These are phyloP conservation scores for Smittia sp. DNA, from an alignment of 2,888 invertebrate species.

Conservation along the genomic window DNA sequence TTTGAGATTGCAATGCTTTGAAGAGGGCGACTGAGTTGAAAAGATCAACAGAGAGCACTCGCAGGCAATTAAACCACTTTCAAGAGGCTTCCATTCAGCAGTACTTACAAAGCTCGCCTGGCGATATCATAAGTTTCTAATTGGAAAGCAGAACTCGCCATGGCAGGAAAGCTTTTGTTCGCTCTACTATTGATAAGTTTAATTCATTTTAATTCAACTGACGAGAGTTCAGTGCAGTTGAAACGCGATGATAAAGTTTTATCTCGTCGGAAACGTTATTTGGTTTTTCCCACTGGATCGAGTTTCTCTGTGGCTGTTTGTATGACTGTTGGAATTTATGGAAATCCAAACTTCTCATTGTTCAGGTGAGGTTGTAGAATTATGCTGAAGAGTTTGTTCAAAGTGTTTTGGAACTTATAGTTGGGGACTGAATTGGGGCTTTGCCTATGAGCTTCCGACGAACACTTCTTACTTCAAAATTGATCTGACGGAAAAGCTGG, in stretches of 20 bases:
- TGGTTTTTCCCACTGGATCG: slow-evolving; percentile 55
- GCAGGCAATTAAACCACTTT: too few species aligned
- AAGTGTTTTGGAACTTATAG: too few species aligned
- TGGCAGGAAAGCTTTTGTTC: neutral
- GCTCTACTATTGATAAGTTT: neutral
- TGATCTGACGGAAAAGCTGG: slow-evolving; percentile 46
- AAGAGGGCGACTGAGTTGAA: too few species aligned
- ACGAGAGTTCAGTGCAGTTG: neutral
- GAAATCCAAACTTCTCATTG: slow-evolving; percentile 36
- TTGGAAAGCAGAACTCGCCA: too few species aligned
- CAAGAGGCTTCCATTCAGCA: too few species aligned
- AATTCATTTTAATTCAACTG: slow-evolving; percentile 5
- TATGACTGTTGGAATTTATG: slow-evolving; percentile 34
- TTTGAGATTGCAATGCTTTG: too few species aligned
- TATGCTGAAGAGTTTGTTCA: neutral
- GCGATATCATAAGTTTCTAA: too few species aligned
- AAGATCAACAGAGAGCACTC: too few species aligned
- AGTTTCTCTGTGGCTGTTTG: slow-evolving; percentile 37
- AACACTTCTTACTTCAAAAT: slow-evolving; percentile 26
- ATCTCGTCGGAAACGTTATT: slow-evolving; percentile 55
- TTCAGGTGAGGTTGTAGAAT: slow-evolving; percentile 19
- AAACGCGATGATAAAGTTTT: slow-evolving; percentile 45
- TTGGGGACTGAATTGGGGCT: slow-evolving; percentile 68
- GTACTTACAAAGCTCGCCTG: too few species aligned
- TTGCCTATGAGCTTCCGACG: slow-evolving; percentile 62